Evolutionary conservation across 2,888 invertebrate genomes (phyloP).

Genomic region (Cotesia congregata): DNA sequence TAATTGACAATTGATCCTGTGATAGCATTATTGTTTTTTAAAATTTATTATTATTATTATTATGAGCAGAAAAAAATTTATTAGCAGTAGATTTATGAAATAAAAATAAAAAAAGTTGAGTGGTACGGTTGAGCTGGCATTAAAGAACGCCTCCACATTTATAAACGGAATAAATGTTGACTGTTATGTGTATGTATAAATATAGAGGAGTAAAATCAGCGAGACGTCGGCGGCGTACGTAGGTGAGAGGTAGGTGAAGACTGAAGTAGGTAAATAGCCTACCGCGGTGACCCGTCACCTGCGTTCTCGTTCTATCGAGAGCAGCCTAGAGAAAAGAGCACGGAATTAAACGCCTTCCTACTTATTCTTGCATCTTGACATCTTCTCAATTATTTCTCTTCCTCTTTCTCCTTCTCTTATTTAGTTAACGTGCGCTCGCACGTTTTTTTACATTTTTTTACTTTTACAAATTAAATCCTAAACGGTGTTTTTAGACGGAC

Average conservation of each 20-base stretch:
- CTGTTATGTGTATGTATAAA: not conserved
- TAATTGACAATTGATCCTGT: too few relatives aligned
- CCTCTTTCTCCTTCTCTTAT: not conserved
- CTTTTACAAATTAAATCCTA: slow-evolving; percentile 14
- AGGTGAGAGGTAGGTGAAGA: slow-evolving; percentile 65
- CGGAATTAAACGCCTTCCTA: slow-evolving; percentile 46
- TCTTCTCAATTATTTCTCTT: slow-evolving; percentile 2
- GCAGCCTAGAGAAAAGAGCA: slow-evolving; percentile 61
- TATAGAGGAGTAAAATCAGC: slow-evolving; percentile 31
- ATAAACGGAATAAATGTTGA: slow-evolving; percentile 7
- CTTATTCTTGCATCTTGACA: slow-evolving; percentile 6
- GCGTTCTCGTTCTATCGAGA: slow-evolving; percentile 70
- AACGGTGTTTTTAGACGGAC: not conserved
- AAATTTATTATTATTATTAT: too few relatives aligned
- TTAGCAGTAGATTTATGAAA: not conserved
- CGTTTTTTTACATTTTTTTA: slow-evolving; percentile 11
- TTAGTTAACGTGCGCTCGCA: not conserved
- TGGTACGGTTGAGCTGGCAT: slow-evolving; percentile 21
- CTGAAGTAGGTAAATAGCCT: slow-evolving; percentile 70
- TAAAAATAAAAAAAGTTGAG: slow-evolving; percentile 9
- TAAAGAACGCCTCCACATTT: slow-evolving; percentile 30
- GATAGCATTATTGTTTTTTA: too few relatives aligned
- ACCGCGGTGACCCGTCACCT: slow-evolving; percentile 69
- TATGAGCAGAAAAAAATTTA: too few relatives aligned
- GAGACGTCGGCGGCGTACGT: slow-evolving; percentile 47